phyloP scores from a whole-genome alignment of 2,797 vertebrate genomes.

The Lepus townsendii region DNA sequence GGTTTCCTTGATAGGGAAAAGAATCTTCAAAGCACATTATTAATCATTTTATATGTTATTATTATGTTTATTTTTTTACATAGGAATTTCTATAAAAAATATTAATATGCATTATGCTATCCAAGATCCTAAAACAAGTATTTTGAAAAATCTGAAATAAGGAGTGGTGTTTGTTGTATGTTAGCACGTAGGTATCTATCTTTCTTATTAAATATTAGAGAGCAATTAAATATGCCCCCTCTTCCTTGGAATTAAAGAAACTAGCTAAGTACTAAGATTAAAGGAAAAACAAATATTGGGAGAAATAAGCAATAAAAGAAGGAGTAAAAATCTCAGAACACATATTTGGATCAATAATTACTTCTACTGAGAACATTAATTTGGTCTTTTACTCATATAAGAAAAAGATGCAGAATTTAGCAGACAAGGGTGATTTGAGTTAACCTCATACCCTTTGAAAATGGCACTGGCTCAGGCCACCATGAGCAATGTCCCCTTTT shows the following conservation, averaged over 20 bases:
- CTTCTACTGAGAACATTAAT: not conserved
- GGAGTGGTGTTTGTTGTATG: not conserved
- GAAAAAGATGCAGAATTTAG: not conserved
- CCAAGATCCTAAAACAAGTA: constrained; percentile 15
- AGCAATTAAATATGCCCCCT: not conserved
- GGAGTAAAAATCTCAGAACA: not conserved
- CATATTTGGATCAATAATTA: not conserved
- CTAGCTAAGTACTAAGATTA: not conserved
- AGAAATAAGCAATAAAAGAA: not conserved
- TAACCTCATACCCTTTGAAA: too few relatives aligned
- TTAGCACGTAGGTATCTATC: not conserved
- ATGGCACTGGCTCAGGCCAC: not conserved
- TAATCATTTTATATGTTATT: constrained; percentile 32
- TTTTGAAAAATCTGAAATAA: constrained; percentile 9
- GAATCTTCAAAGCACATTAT: not conserved
- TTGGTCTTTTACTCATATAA: not conserved
- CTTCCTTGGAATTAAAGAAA: not conserved
- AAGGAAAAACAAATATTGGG: not conserved
- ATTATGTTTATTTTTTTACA: constrained; percentile 19
- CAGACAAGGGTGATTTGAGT: not conserved
- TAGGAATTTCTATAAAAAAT: not conserved
- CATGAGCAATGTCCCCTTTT: not conserved
- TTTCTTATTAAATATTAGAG: not conserved
- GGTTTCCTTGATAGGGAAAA: not conserved
- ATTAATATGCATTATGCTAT: not conserved